Base-by-base conservation (phyloP, 2,888 invertebrate genomes). In the Heliconius charithonia region DNA sequence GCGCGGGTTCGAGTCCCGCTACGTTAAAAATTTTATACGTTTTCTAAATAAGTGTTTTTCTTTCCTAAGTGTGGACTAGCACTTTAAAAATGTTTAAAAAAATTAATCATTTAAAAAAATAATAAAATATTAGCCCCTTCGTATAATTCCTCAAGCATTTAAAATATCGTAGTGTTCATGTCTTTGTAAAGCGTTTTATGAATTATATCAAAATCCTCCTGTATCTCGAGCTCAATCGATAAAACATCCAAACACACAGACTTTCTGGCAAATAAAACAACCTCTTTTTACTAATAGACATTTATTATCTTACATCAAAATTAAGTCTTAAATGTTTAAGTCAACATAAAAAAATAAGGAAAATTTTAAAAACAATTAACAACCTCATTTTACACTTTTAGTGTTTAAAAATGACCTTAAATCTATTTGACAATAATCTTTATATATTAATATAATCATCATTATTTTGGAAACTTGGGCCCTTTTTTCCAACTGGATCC, bases 301-400 rank as follows among this genome's bases (percentile, higher is more conserved):
- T 71, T 22, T 71, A 71, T 71, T 70, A 29, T 29, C 51, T 29
- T 27, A 70, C 19, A 70, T 51, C 51, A 27, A 70, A 22, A 59
- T 63, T 37, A 12, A 37, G n/a, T 37, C 37, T 37, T 67, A 45
- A 45, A 45, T 19, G 19, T 16, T 45, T 45, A 45, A 45, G 19
- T 37, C n/a, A n/a, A 69, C 22, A 22, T n/a, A 16, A 16, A 41
- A 25, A n/a, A 37, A 22, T n/a, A 16, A n/a, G n/a, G 32, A 69
- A n/a, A 16, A 41, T 13, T 27, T 6, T 41, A 41, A 67, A 41
- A 41, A 41, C 16, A 45, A 66, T 32, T 22, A 13, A n/a, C 22
- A 32, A 65, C 29, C 19, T 65, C 29, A 7, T 32, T 65, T 29
- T 25, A 63, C 63, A 66, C 66, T 32, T 22, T 66, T 2, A 66